phyloP scores from a whole-genome alignment of 2,113 vertebrate species.

The Myrmecobius fasciatus region DNA sequence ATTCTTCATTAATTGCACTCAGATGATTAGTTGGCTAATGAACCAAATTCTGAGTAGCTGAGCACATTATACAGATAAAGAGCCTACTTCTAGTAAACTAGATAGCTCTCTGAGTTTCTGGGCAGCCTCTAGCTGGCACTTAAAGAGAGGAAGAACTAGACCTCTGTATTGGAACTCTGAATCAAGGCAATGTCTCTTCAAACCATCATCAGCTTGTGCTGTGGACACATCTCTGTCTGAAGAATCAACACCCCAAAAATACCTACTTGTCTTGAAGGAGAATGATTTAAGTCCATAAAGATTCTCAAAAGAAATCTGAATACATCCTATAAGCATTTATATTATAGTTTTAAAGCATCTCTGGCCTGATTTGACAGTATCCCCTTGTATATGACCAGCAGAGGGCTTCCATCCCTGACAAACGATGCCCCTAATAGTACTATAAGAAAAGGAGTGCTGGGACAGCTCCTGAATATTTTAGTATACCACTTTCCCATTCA shows the following conservation, averaged over 20 bases:
- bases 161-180: not conserved
- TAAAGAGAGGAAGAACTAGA: not conserved
- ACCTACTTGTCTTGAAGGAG: not conserved
- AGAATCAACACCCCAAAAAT: not conserved
- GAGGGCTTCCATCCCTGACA: constrained; percentile 86
- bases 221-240: not conserved
- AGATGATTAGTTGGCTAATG: constrained; percentile 74
- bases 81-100: constrained; percentile 29
- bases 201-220: not conserved
- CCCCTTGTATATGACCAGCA: constrained; percentile 81
- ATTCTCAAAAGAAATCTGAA: not conserved
- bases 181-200: not conserved
- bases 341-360: not conserved
- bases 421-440: constrained; percentile 60
- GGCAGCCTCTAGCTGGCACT: not conserved
- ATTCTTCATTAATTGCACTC: constrained; percentile 59
- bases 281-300: not conserved
- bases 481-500: not conserved
- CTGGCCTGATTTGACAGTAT: constrained; percentile 54
- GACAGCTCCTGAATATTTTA: not conserved
- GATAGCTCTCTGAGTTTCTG: constrained; percentile 1
- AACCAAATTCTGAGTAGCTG: constrained; percentile 68
- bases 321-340: not conserved
- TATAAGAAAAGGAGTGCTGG: not conserved
- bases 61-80: constrained; percentile 56